Evolutionary conservation across 2,797 vertebrate genomes (phyloP).

Genomic region (Calcarius lapponicus): DNA sequence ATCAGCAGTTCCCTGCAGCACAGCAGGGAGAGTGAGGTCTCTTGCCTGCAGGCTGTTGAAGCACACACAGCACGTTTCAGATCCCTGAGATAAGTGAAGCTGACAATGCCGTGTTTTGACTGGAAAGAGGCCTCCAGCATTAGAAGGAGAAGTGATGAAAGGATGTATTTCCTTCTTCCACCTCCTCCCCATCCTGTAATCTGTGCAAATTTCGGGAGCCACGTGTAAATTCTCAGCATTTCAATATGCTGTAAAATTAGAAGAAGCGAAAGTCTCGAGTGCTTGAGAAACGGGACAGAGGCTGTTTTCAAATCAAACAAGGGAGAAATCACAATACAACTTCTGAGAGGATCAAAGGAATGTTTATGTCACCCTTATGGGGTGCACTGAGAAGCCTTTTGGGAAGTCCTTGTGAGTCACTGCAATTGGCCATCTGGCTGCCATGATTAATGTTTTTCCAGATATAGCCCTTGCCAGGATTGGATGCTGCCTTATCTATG

Average conservation of each 20-base stretch:
- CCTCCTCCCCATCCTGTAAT: neutral
- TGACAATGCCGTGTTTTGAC: neutral
- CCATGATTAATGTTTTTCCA: neutral
- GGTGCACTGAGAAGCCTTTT: neutral
- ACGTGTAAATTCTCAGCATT: neutral
- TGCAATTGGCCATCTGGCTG: neutral
- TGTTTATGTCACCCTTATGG: neutral
- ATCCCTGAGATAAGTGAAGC: slow-evolving; percentile 17
- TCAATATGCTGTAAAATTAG: neutral
- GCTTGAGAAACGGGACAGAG: neutral
- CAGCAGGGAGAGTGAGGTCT: neutral
- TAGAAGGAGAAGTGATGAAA: neutral
- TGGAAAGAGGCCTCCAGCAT: slow-evolving; percentile 16
- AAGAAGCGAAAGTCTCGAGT: neutral
- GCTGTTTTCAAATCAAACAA: neutral
- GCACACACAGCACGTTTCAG: neutral
- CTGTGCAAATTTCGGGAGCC: neutral
- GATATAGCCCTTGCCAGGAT: neutral
- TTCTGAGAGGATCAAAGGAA: neutral
- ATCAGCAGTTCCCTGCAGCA: neutral
- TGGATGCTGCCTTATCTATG: neutral
- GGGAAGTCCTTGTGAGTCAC: neutral
- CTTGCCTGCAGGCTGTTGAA: neutral
- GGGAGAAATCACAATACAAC: neutral
- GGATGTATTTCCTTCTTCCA: neutral